Evolutionary conservation across 2,797 vertebrate genomes (phyloP), one percentile per base, ranked within the genome.

Genomic region (Phalanger gymnotis): DNA sequence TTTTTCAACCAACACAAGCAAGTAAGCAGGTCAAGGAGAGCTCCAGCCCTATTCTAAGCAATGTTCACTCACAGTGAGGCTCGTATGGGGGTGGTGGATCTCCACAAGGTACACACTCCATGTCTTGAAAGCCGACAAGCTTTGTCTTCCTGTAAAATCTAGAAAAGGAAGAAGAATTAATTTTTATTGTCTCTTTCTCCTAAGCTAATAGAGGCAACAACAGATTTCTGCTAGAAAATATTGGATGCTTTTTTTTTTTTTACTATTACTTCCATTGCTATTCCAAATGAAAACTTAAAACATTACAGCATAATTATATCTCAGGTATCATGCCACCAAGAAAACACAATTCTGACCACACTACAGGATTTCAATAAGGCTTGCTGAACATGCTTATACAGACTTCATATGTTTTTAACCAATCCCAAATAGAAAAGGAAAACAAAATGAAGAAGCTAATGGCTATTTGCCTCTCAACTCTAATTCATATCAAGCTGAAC

Each of bases 141-240:
- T 99, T 99, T 0, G 99, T 99, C 98, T 99, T 99, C 98, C 99
- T 99, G 97, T 99, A 99, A 99, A 99, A 99, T 93, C 99, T 99
- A 98, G 93, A 97, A 97, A 96, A 98, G 0, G 97, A 96, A 95
- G n/a, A 28, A 97, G 61, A 94, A 94, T 5, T 47, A 25, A 91
- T 40, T 34, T 90, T 90, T 1, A 13, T 97, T 81, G 97, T 54
- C 4, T 51, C 22, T 94, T 57, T 92, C n/a, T 52, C 51, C 89
- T 12, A 19, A 53, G 92, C 52, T 57, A 91, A 54, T 12, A 66
- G 54, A 0, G 40, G 34, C 1, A 95, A 54, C 57, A 34, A 54
- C 40, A 53, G 56, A 30, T 27, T 51, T 87, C 52, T 0, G 27
- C 31, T 47, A 52, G 9, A 40, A 54, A 58, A 89, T 0, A 93